These are phyloP conservation scores for Eupithecia inturbata DNA, from an alignment of 2,888 invertebrate genomes.

Conservation along the genomic window DNA sequence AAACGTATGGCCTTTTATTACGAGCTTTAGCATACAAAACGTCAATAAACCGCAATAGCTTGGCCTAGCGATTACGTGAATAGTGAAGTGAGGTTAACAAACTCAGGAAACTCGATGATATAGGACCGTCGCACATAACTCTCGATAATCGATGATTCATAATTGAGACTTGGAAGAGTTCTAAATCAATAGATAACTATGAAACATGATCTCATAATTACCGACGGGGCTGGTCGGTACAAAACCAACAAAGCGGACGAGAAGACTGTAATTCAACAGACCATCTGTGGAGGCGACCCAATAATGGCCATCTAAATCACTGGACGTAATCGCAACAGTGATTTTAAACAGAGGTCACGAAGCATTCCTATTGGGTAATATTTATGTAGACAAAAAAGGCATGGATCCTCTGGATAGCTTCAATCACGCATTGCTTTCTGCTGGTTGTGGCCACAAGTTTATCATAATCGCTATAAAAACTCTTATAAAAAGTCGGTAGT, in stretches of 20 bases:
- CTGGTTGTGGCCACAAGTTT: constrained; percentile 52
- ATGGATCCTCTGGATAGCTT: constrained; percentile 56
- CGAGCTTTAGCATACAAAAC: constrained; percentile 51
- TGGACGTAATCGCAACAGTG: constrained; percentile 75
- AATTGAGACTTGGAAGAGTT: constrained; percentile 77
- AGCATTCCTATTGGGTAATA: constrained; percentile 68
- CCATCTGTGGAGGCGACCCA: constrained; percentile 76
- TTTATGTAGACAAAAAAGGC: constrained; percentile 74
- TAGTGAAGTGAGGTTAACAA: constrained; percentile 61
- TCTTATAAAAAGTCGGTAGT: constrained; percentile 48
- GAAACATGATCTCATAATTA: constrained; percentile 82
- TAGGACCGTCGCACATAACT: constrained; percentile 70
- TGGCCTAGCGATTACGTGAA: constrained; percentile 46
- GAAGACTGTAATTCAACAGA: constrained; percentile 76
- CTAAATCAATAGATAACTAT: constrained; percentile 79
- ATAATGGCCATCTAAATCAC: constrained; percentile 78
- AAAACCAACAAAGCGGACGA: constrained; percentile 75
- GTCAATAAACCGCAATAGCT: constrained; percentile 52
- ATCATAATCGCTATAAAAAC: constrained; percentile 47
- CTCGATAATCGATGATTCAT: constrained; percentile 75
- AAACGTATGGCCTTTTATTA: constrained; percentile 42
- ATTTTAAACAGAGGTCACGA: constrained; percentile 80
- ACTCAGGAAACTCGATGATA: constrained; percentile 65
- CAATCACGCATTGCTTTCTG: constrained; percentile 66
- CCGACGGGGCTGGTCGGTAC: constrained; percentile 66